phyloP scores from a whole-genome alignment of 30 jellyfish, hydroid and myxozoan species.

The Calvadosia cruxmelitensis region DNA sequence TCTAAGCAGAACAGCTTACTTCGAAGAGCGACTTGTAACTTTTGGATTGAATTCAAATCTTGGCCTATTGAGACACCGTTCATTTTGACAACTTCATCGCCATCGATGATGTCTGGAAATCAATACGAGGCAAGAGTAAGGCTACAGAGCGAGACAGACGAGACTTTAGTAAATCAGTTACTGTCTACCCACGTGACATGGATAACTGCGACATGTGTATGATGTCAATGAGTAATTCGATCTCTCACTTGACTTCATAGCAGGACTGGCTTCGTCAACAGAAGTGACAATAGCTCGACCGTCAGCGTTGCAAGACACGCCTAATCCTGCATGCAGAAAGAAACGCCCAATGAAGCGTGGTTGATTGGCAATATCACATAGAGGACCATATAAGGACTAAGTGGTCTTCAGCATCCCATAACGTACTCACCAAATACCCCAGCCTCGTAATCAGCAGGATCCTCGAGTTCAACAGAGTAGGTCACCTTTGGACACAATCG shows the following conservation, averaged over 20 bases:
- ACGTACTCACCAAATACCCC: slow-evolving; percentile 67
- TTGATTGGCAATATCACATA: no score
- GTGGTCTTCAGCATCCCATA: neutral
- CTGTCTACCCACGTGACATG: no score
- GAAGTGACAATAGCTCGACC: slow-evolving; percentile 46
- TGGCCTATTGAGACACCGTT: slow-evolving; percentile 49
- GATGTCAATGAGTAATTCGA: no score
- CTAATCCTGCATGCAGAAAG: slow-evolving; percentile 44
- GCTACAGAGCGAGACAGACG: no score
- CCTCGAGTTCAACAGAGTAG: slow-evolving; percentile 53
- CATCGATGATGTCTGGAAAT: slow-evolving; percentile 55
- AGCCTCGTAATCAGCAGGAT: slow-evolving; percentile 72
- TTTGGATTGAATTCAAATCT: slow-evolving; percentile 8
- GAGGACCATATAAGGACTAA: neutral
- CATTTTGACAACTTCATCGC: slow-evolving; percentile 56
- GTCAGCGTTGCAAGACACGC: slow-evolving; percentile 22
- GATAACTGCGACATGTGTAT: no score
- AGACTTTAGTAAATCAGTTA: no score
- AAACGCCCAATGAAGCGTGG: no score
- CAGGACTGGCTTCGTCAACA: slow-evolving; percentile 96
- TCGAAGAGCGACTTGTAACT: slow-evolving; percentile 28
- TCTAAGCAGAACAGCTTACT: slow-evolving; percentile 42
- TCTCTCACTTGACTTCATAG: slow-evolving; percentile 59
- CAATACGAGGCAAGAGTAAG: no score
- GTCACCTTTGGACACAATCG: slow-evolving; percentile 52